A percentile compares a stretch with the other conserved stretches of the same genome.
Conservation (phyloP, 2,888 invertebrate species). For the Drosophila borealis region DNA sequence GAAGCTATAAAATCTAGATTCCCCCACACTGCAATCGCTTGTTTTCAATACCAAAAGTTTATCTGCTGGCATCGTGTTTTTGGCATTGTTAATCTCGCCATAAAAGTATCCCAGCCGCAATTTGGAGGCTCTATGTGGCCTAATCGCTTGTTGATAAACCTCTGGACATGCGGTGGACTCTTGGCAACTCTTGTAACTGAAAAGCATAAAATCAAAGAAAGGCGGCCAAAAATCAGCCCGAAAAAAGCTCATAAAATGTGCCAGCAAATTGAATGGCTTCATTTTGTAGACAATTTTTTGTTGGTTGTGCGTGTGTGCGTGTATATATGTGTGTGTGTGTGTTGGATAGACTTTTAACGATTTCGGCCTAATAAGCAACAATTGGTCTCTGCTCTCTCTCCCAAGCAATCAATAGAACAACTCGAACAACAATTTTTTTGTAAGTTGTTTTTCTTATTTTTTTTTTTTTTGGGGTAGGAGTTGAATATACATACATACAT, state of each 20-base stretch:
- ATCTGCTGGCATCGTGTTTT: slow-evolving; percentile 54
- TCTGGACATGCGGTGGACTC: slow-evolving; percentile 27
- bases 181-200: slow-evolving; percentile 50
- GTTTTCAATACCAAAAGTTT: slow-evolving; percentile 24
- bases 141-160: slow-evolving; percentile 65
- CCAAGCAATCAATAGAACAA: slow-evolving; percentile 57
- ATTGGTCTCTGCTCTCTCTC: slow-evolving; percentile 45
- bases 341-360: slow-evolving; percentile 63
- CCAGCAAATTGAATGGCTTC: slow-evolving; percentile 62
- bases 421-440: slow-evolving; percentile 49
- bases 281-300: slow-evolving; percentile 50
- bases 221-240: slow-evolving; percentile 46
- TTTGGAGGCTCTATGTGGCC: slow-evolving; percentile 36
- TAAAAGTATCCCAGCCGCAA: slow-evolving; percentile 43
- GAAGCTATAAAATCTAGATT: background rate
- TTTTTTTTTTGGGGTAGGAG: slow-evolving; percentile 28
- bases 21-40: background rate
- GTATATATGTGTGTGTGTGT: slow-evolving; percentile 14
- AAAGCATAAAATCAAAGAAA: slow-evolving; percentile 57
- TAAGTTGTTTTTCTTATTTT: slow-evolving; percentile 15
- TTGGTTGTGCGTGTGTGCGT: slow-evolving; percentile 4
- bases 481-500: slow-evolving; percentile 11
- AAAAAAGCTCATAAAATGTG: slow-evolving; percentile 55
- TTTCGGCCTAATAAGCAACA: slow-evolving; percentile 73
- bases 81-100: slow-evolving; percentile 69